A percentile compares a stretch with the other conserved stretches of the same genome.
These are phyloP conservation scores for Ptychochromis oligacanthus DNA, from an alignment of 2,113 vertebrate species.

Conservation along the genomic window DNA sequence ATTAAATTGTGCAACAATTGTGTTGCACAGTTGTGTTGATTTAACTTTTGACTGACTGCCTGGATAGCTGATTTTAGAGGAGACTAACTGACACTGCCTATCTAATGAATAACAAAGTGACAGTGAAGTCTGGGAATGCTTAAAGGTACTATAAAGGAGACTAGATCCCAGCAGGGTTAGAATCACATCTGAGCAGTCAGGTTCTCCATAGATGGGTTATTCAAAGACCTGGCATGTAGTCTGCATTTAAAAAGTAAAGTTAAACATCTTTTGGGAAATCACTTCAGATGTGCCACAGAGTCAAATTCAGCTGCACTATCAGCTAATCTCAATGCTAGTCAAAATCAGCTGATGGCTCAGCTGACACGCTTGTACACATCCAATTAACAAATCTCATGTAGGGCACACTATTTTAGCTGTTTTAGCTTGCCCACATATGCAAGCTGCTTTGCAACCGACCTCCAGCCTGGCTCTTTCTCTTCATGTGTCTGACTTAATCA, in stretches of 20 bases:
- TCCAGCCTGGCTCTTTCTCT: background rate
- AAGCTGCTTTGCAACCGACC: no score
- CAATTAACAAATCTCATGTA: no score
- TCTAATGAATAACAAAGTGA: conserved; percentile 12
- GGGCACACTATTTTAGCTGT: no score
- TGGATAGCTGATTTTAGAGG: background rate
- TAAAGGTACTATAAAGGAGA: background rate
- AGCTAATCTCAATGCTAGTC: background rate
- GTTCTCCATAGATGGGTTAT: background rate
- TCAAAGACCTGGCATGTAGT: background rate
- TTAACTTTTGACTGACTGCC: background rate
- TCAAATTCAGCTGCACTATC: background rate
- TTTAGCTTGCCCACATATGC: no score
- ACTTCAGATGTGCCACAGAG: background rate
- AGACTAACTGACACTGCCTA: background rate
- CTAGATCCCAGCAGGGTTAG: background rate
- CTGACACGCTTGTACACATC: no score
- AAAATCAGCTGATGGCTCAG: background rate
- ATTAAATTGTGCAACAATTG: no score
- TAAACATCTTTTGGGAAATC: background rate
- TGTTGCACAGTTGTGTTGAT: no score
- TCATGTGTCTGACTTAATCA: background rate
- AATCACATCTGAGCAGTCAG: background rate
- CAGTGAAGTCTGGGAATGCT: background rate
- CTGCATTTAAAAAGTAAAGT: background rate